Percentiles rank a stretch among this genome's conserved stretches.
Evolutionary conservation across 1,140 invertebrate genomes (phyloP).

Genomic region (Penaeus japonicus): DNA sequence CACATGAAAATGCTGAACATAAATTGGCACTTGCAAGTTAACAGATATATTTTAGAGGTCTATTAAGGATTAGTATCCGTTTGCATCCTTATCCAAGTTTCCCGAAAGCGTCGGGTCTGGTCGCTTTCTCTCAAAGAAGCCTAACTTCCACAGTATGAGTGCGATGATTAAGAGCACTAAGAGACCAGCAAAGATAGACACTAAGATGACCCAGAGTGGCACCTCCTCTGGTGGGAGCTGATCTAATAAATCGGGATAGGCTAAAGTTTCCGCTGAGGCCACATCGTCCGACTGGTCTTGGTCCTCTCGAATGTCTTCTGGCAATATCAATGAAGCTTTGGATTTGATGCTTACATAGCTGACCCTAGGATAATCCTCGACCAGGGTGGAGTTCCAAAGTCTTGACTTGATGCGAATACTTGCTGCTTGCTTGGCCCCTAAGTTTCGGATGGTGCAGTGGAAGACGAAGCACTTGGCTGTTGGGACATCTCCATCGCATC

Average conservation of each 20-base stretch:
- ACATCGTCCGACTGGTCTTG: constrained; percentile 71
- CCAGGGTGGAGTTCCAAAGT: constrained; percentile 89
- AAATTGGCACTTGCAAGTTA: constrained; percentile 29
- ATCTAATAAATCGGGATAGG: constrained; percentile 78
- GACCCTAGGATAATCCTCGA: constrained; percentile 86
- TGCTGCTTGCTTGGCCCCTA: constrained; percentile 76
- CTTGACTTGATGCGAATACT: constrained; percentile 81
- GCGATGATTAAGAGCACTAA: constrained; percentile 80
- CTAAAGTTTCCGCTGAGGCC: constrained; percentile 76
- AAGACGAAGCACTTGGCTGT: constrained; percentile 89
- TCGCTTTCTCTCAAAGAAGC: constrained; percentile 84
- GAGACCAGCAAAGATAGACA: constrained; percentile 80
- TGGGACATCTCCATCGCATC: constrained; percentile 73
- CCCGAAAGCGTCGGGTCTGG: constrained; percentile 82
- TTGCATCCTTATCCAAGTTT: constrained; percentile 80
- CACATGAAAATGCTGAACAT: background rate
- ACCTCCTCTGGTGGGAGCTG: constrained; percentile 74
- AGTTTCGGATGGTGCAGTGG: constrained; percentile 78
- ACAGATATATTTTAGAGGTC: too few species aligned
- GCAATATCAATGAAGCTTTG: constrained; percentile 76
- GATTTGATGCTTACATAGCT: constrained; percentile 83
- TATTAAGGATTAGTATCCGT: constrained; percentile 56
- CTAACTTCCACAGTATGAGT: constrained; percentile 82
- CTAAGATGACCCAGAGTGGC: constrained; percentile 83
- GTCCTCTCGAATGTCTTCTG: constrained; percentile 77